Percentiles rank a stretch among this genome's conserved stretches.
These are phyloP conservation scores for Xerus rutilus DNA, from an alignment of 2,797 vertebrate species.

Conservation along the genomic window DNA sequence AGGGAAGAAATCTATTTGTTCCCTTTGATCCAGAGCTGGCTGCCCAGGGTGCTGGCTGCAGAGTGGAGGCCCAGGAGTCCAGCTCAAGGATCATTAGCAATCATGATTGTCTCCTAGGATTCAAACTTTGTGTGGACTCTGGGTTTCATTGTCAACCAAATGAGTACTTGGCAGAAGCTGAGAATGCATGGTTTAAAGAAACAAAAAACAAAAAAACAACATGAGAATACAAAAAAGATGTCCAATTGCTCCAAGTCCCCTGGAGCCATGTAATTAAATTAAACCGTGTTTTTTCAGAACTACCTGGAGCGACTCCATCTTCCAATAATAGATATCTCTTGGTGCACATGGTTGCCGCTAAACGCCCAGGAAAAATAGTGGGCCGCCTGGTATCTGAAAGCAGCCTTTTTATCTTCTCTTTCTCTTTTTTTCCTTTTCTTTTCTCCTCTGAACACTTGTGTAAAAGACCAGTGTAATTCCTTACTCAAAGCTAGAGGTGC, in stretches of 20 bases:
- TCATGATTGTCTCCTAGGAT: not conserved
- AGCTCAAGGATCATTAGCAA: not conserved
- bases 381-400: not conserved
- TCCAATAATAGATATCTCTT: constrained; percentile 43
- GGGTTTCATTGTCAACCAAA: constrained; percentile 45
- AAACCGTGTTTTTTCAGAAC: constrained; percentile 55
- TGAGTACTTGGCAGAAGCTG: constrained; percentile 13
- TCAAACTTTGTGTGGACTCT: not conserved
- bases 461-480: not conserved
- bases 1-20: constrained; percentile 49
- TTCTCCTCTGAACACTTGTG: not conserved
- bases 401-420: not conserved
- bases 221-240: not conserved
- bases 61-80: not conserved
- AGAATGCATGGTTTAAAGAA: not conserved
- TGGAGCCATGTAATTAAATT: constrained; percentile 59
- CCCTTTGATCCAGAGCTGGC: constrained; percentile 33
- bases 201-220: not conserved
- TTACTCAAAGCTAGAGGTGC: not conserved
- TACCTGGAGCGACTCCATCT: constrained; percentile 54
- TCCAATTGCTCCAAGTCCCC: not conserved
- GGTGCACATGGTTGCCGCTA: not conserved
- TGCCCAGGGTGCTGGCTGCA: not conserved
- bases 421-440: too few species aligned
- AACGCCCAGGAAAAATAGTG: not conserved